Evolutionary conservation across 23 tunicate species (phyloP).

Genomic region (Ciona savignyi): DNA sequence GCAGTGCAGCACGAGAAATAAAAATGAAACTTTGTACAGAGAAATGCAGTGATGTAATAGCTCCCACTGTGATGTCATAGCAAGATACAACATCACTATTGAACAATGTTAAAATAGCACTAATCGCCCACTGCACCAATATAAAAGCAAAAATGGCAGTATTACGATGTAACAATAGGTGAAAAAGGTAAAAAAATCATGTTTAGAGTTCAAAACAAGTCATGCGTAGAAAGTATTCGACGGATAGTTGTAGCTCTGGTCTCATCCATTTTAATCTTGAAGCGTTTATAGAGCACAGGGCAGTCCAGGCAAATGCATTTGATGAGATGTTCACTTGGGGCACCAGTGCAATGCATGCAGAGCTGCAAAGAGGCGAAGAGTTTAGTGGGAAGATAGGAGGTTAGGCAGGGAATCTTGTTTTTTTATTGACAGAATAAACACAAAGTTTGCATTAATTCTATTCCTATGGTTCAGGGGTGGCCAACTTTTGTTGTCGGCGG

Average conservation of each 20-base stretch:
- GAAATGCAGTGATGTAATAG: not conserved
- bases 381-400: too few species aligned
- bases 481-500: too few species aligned
- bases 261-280: not conserved
- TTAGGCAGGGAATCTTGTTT: too few species aligned
- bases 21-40: not conserved
- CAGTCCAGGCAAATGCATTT: constrained; percentile 57
- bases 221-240: not conserved
- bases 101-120: too few species aligned
- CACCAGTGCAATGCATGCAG: constrained; percentile 41
- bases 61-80: not conserved
- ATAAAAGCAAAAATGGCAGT: not conserved
- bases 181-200: not conserved
- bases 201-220: not conserved
- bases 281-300: constrained; percentile 55
- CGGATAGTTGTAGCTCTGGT: constrained; percentile 12
- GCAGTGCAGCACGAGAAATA: not conserved
- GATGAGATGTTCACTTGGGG: constrained; percentile 21
- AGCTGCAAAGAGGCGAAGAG: too few species aligned
- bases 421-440: too few species aligned
- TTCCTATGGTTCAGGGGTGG: too few species aligned
- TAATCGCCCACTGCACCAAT: constrained; percentile 1
- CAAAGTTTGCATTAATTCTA: too few species aligned
- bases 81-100: too few species aligned
- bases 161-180: not conserved